Evolutionary conservation across 2,113 vertebrate species (phyloP).

Genomic region (Rhinoptilus africanus): DNA sequence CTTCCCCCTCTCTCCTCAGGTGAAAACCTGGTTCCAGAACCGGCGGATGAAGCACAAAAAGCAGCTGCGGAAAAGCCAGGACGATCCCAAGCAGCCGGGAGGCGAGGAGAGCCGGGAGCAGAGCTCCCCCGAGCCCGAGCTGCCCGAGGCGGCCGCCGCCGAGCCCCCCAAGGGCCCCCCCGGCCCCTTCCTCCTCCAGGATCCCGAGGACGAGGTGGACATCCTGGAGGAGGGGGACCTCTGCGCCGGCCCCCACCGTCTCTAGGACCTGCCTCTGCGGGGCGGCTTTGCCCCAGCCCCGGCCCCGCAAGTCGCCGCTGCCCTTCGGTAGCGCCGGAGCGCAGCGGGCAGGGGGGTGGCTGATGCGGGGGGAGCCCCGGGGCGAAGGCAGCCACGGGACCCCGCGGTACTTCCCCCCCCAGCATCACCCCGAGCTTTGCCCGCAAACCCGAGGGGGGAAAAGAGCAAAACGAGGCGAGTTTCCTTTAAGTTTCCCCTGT

Average conservation of each 20-base stretch:
- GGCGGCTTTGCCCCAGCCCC: background rate
- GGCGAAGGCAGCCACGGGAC: background rate
- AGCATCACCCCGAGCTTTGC: background rate
- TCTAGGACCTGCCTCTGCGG: slow-evolving; percentile 69
- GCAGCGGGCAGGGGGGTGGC: background rate
- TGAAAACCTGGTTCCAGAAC: slow-evolving; percentile 99
- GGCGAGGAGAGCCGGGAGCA: slow-evolving; percentile 77
- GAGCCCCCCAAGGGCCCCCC: slow-evolving; percentile 60
- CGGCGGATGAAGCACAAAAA: slow-evolving; percentile 99
- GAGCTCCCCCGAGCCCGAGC: slow-evolving; percentile 79
- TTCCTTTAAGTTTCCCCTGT: background rate
- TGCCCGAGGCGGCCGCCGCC: slow-evolving; percentile 58
- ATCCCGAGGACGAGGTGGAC: slow-evolving; percentile 92
- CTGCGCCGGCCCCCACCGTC: slow-evolving; percentile 78
- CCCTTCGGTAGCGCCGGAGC: background rate
- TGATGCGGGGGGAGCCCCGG: background rate
- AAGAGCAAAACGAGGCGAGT: background rate
- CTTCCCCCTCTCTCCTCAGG: slow-evolving; percentile 57
- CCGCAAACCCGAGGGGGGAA: background rate
- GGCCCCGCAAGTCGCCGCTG: background rate
- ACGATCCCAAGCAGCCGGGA: slow-evolving; percentile 82
- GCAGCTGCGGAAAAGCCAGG: slow-evolving; percentile 91
- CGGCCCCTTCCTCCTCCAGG: slow-evolving; percentile 79
- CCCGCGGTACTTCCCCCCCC: background rate
- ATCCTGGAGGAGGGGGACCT: slow-evolving; percentile 88